Evolutionary conservation across 2,888 invertebrate genomes (phyloP).

Genomic region (Oscheius myriophilus): DNA sequence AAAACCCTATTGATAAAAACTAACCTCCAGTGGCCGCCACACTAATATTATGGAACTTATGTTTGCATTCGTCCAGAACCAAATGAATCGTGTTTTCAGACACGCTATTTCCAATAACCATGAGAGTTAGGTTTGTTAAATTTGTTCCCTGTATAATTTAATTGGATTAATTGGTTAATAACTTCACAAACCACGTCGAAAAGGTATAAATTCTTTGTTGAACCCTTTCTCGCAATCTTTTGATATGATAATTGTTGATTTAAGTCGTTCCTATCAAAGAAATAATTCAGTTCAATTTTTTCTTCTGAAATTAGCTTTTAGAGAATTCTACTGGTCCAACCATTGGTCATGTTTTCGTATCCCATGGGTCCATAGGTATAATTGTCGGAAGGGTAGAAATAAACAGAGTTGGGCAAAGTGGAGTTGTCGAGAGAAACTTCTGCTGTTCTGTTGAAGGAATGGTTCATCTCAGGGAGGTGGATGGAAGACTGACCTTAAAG

Average conservation of each 20-base stretch:
- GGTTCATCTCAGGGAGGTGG: too few relatives aligned
- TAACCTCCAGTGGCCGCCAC: neutral
- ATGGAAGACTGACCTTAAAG: too few relatives aligned
- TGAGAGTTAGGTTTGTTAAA: neutral
- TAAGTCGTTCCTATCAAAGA: constrained; percentile 1
- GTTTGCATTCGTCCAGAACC: constrained; percentile 10
- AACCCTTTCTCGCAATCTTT: neutral
- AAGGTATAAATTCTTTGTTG: neutral
- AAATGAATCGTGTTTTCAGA: constrained; percentile 1
- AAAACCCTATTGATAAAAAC: too few relatives aligned
- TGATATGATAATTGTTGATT: constrained; percentile 1
- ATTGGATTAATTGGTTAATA: neutral
- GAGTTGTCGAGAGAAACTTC: too few relatives aligned
- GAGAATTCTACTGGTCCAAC: neutral
- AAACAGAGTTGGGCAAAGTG: neutral
- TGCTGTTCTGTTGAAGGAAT: too few relatives aligned
- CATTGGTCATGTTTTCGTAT: constrained; percentile 16
- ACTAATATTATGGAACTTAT: constrained; percentile 1
- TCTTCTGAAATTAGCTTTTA: neutral
- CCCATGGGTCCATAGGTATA: constrained; percentile 5
- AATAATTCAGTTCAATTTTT: neutral
- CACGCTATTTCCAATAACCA: constrained; percentile 19
- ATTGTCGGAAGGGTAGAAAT: constrained; percentile 8
- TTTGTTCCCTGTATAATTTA: neutral
- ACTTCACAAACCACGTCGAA: neutral